Evolutionary conservation across 2,797 vertebrate species (phyloP).

Genomic region (Passerculus sandwichensis): DNA sequence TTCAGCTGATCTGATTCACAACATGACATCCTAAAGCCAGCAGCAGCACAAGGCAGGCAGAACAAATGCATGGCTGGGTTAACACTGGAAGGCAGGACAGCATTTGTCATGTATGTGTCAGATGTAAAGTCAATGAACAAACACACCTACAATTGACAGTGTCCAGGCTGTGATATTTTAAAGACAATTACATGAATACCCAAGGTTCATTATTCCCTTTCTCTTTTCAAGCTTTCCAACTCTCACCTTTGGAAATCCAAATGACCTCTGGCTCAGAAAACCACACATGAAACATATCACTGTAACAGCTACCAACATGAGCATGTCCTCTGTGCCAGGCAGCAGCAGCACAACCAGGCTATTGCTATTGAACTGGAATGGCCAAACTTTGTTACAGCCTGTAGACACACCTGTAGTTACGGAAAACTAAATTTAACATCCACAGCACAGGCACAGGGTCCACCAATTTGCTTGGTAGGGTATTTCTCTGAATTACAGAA

Average conservation of each 20-base stretch:
- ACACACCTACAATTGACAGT: neutral
- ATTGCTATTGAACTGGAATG: neutral
- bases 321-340: neutral
- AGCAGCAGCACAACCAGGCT: neutral
- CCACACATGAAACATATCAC: neutral
- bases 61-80: neutral
- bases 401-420: neutral
- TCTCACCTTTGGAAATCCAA: neutral
- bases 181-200: neutral
- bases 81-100: neutral
- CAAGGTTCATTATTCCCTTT: neutral
- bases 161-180: neutral
- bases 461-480: neutral
- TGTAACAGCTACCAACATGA: neutral
- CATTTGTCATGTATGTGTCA: neutral
- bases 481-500: neutral
- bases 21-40: neutral
- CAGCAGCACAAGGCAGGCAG: neutral
- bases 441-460: neutral
- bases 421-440: neutral
- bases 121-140: neutral
- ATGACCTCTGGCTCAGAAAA: neutral
- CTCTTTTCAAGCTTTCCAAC: neutral
- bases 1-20: constrained; percentile 11
- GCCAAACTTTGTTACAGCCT: neutral